Percentiles rank a stretch among this genome's conserved stretches.
phyloP scores from a whole-genome alignment of 2,797 vertebrate species.

The Psittacula echo region DNA sequence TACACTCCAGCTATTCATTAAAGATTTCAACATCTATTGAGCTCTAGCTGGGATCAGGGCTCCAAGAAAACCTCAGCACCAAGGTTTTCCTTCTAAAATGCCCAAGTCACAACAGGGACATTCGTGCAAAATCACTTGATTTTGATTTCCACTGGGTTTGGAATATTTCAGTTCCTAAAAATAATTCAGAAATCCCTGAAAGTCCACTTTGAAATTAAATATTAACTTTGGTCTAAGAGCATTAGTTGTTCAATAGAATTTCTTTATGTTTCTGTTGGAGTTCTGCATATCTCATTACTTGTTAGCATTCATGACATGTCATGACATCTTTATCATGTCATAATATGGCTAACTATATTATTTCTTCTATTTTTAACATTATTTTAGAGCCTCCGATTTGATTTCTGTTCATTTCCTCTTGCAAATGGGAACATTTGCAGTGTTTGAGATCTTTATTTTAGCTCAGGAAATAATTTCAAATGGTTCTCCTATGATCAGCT shows the following conservation, averaged over 20 bases:
- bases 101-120: background rate
- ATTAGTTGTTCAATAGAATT: background rate
- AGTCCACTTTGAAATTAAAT: background rate
- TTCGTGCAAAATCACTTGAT: background rate
- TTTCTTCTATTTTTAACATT: background rate
- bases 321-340: too few species aligned
- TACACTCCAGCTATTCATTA: background rate
- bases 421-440: background rate
- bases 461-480: background rate
- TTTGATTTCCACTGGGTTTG: background rate
- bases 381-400: background rate
- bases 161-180: background rate
- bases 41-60: background rate
- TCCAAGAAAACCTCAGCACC: background rate
- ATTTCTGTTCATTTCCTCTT: background rate
- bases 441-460: background rate
- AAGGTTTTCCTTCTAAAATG: background rate
- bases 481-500: background rate
- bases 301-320: background rate
- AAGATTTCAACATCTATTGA: background rate
- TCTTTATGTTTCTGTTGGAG: background rate
- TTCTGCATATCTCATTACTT: fast-evolving
- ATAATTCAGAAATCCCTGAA: background rate
- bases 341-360: fast-evolving
- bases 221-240: too few species aligned